These are phyloP conservation scores for Lophura swinhoii DNA, from an alignment of 2,797 vertebrate species.

Conservation along the genomic window DNA sequence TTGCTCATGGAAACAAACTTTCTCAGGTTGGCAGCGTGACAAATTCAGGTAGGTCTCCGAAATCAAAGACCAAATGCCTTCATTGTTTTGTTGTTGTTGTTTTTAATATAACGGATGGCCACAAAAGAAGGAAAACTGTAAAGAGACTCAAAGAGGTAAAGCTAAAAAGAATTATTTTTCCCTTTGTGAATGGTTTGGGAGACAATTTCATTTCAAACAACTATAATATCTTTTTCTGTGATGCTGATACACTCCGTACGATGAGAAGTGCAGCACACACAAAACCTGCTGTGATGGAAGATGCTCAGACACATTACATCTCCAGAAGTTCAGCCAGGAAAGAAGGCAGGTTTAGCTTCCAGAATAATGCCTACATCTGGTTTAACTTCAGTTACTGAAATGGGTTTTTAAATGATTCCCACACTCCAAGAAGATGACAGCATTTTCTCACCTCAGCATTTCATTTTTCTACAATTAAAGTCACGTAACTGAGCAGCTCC, in stretches of 20 bases:
- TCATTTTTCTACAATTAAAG: conserved; percentile 19
- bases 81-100: not conserved
- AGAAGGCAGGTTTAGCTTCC: not conserved
- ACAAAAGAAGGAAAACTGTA: not conserved
- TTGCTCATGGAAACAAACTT: conserved; percentile 30
- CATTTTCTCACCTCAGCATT: conserved; percentile 4
- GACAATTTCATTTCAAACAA: not conserved
- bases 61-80: conserved; percentile 26
- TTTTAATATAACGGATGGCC: not conserved
- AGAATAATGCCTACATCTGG: not conserved
- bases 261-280: not conserved
- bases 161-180: not conserved
- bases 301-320: conserved; percentile 7
- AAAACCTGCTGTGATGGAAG: conserved; percentile 25
- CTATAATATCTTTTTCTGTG: not conserved
- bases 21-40: conserved; percentile 47
- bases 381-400: conserved; percentile 17
- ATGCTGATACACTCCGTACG: not conserved
- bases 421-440: not conserved
- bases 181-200: not conserved
- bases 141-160: not conserved
- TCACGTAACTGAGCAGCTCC: not conserved
- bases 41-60: conserved; percentile 15
- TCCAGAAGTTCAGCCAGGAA: conserved; percentile 4
- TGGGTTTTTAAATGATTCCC: conserved; percentile 14